These are phyloP conservation scores for Aviceda subcristata DNA, from an alignment of 2,113 vertebrate species.

Conservation along the genomic window DNA sequence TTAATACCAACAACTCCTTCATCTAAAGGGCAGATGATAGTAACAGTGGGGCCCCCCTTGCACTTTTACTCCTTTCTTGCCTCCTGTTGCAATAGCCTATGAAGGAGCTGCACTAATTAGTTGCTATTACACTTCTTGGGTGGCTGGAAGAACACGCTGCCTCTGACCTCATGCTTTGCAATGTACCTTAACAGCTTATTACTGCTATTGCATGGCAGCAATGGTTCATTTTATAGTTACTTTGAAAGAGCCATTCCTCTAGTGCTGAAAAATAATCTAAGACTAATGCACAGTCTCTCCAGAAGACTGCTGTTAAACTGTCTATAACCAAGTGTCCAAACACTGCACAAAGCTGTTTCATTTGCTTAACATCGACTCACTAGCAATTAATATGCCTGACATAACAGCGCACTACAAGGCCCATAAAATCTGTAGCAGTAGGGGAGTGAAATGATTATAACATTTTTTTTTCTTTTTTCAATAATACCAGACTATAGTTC, in stretches of 20 bases:
- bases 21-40: constrained; percentile 16
- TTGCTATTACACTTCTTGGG: constrained; percentile 19
- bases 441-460: constrained; percentile 58
- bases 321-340: constrained; percentile 65
- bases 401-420: constrained; percentile 23
- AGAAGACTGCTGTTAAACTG: constrained; percentile 62
- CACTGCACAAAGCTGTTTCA: constrained; percentile 40
- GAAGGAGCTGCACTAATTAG: constrained; percentile 47
- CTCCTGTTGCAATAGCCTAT: background rate
- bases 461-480: constrained; percentile 20
- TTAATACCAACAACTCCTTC: constrained; percentile 28
- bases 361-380: constrained; percentile 47
- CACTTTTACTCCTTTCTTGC: background rate
- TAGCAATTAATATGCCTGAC: constrained; percentile 58
- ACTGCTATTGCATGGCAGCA: constrained; percentile 8
- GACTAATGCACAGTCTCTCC: constrained; percentile 26
- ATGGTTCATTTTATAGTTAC: constrained; percentile 49
- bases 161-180: constrained; percentile 57
- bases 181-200: constrained; percentile 53
- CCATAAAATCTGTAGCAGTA: constrained; percentile 55
- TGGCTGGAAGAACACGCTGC: constrained; percentile 26
- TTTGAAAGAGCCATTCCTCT: constrained; percentile 36
- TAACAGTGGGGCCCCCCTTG: background rate
- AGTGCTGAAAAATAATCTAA: constrained; percentile 47
- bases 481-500: constrained; percentile 43